phyloP scores from a whole-genome alignment of 2,113 vertebrate genomes.

The Triplophysa tibetana region DNA sequence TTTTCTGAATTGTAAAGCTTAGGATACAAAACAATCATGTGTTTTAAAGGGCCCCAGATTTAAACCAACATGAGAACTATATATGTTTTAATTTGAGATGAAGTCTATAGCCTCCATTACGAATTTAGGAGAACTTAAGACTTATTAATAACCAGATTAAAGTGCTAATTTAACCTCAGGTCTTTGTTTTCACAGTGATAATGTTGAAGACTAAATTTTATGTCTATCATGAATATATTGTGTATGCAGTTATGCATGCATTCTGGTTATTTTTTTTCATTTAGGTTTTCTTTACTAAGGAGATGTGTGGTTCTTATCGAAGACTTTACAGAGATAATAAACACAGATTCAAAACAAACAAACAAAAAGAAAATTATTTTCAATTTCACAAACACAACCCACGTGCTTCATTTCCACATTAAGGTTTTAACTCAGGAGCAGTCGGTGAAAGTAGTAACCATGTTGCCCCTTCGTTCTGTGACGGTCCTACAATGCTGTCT shows the following conservation, averaged over 20 bases:
- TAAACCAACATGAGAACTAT: not conserved
- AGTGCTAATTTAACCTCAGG: not conserved
- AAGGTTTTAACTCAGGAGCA: slow-evolving; percentile 76
- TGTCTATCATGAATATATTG: not conserved
- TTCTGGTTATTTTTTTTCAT: not conserved
- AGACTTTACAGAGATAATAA: not conserved
- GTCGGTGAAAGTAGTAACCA: slow-evolving; percentile 96
- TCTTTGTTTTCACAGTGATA: not conserved
- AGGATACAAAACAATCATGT: not conserved
- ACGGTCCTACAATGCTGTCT: slow-evolving; percentile 93
- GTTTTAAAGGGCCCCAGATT: not conserved
- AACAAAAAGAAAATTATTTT: not conserved
- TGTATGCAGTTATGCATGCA: not conserved
- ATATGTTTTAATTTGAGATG: not conserved
- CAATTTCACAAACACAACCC: not conserved
- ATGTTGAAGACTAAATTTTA: not conserved
- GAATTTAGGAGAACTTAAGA: not conserved
- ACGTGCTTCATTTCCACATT: no score
- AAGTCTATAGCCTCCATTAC: not conserved
- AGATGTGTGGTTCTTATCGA: not conserved
- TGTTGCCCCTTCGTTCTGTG: slow-evolving; percentile 93
- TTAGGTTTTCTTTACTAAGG: not conserved
- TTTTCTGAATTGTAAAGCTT: no score
- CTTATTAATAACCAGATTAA: not conserved
- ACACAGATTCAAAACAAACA: slow-evolving; percentile 1